Evolutionary conservation across 2,888 invertebrate genomes (phyloP).

Genomic region (Nesidiocoris tenuis): DNA sequence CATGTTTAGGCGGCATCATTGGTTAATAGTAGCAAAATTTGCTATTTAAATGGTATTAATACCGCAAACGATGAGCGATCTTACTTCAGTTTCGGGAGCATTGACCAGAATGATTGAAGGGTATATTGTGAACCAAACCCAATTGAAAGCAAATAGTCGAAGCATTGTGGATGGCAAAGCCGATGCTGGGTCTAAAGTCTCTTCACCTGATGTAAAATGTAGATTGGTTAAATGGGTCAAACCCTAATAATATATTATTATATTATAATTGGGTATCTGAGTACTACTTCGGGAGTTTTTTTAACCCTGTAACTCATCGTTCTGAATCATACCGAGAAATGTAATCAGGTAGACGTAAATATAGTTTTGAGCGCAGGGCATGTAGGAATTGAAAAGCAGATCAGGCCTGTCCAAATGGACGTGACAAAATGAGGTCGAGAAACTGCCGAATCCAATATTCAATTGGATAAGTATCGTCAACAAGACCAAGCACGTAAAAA

Average conservation of each 20-base stretch:
- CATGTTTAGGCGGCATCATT: too few species aligned
- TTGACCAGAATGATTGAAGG: conserved; percentile 21
- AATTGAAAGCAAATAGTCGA: conserved; percentile 8
- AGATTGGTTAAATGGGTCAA: too few species aligned
- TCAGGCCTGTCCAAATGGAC: conserved; percentile 8
- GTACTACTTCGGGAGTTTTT: too few species aligned
- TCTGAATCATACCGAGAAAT: conserved; percentile 24
- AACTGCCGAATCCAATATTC: conserved; percentile 6
- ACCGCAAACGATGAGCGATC: too few species aligned
- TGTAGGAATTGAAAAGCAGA: background rate
- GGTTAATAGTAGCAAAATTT: too few species aligned
- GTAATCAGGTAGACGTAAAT: conserved; percentile 17
- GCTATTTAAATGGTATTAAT: too few species aligned
- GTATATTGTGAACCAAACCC: conserved; percentile 9
- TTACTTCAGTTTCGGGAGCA: too few species aligned
- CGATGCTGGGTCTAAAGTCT: conserved; percentile 10
- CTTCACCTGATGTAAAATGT: conserved; percentile 13
- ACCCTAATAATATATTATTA: too few species aligned
- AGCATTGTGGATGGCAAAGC: conserved; percentile 7
- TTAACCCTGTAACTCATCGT: too few species aligned
- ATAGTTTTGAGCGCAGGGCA: conserved; percentile 20
- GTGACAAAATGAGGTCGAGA: background rate
- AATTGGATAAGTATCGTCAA: conserved; percentile 1
- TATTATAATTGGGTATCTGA: too few species aligned
- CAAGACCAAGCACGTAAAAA: conserved; percentile 5